These are phyloP conservation scores for Amphiura filiformis DNA, from an alignment of 35 echinoderm and acorn worm genomes.

Conservation along the genomic window DNA sequence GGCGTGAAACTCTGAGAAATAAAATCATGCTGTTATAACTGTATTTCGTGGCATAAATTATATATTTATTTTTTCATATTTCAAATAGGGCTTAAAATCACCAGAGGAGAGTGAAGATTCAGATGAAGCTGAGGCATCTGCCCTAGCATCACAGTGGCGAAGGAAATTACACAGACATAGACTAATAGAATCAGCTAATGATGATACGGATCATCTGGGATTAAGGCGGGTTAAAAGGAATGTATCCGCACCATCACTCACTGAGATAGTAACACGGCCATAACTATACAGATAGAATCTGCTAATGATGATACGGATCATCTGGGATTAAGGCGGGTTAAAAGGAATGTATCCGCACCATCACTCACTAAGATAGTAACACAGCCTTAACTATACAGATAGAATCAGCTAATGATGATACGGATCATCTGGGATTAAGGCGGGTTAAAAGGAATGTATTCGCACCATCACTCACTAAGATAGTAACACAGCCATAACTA, in stretches of 20 bases:
- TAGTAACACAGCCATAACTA: too few relatives aligned
- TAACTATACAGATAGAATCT: constrained; percentile 70
- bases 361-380: constrained; percentile 78
- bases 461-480: constrained; percentile 81
- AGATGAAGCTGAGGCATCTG: constrained; percentile 55
- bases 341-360: constrained; percentile 71
- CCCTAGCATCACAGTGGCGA: constrained; percentile 79
- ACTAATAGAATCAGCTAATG: constrained; percentile 60
- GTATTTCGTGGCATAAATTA: not conserved
- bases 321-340: constrained; percentile 72
- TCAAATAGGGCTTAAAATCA: constrained; percentile 56
- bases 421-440: constrained; percentile 72
- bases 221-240: constrained; percentile 70
- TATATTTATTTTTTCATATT: constrained; percentile 5
- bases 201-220: constrained; percentile 67
- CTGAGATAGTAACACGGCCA: constrained; percentile 74
- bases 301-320: constrained; percentile 51
- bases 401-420: constrained; percentile 58
- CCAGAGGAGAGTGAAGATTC: constrained; percentile 21
- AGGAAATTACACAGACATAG: constrained; percentile 77
- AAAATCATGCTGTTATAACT: not conserved
- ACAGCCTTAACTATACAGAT: too few relatives aligned
- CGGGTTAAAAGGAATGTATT: constrained; percentile 67
- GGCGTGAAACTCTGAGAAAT: not conserved
- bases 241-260: constrained; percentile 76